Evolutionary conservation across 2,797 vertebrate genomes (phyloP), one percentile per base, ranked within the genome.

Genomic region (Lithobates pipiens): DNA sequence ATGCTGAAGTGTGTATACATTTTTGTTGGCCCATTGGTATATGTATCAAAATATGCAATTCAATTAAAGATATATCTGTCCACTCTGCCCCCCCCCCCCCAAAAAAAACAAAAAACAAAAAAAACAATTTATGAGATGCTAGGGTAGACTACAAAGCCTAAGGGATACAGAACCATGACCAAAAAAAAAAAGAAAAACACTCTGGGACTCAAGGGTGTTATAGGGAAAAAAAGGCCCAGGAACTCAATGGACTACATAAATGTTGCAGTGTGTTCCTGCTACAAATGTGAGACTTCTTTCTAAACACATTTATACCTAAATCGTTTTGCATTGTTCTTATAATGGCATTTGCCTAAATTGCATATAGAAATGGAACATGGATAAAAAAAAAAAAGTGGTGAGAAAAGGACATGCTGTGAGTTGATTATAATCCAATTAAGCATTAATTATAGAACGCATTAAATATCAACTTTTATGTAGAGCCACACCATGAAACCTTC

Each of bases 31-130:
- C 5, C 34, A 0, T 6, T 5, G 5, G 34, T 7, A 36, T 36
- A 36, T 36, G 34, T 36, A 36, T 36, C 34, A 5, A 36, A 36
- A 36, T 36, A 36, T 36, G 34, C 34, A 6, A 36, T 36, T 0
- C 6, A 36, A 36, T 36, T 36, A 36, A 36, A 36, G 34, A 32
- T 32, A 1, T 32, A 32, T 32, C 32, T 32, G 34, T 36, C 34
- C 34, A 0, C 5, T 1, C 0, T 5, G 5, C 34, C 34, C 3
- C 5, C 6, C 5, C 6, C 0, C 34, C 34, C 34, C 34, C 3
- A 0, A 29, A 29, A 2, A 5, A 36, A 36, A 36, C n/a, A n/a
- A 36, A 36, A 7, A 1, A 36, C 0, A 36, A 32, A 32, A 32
- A 32, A 32, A 3, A 32, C 32, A 32, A 39, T 39, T 5, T 39